Percentiles rank a stretch among this genome's conserved stretches.
These are phyloP conservation scores for Excalfactoria chinensis DNA, from an alignment of 2,113 vertebrate species.

Conservation along the genomic window DNA sequence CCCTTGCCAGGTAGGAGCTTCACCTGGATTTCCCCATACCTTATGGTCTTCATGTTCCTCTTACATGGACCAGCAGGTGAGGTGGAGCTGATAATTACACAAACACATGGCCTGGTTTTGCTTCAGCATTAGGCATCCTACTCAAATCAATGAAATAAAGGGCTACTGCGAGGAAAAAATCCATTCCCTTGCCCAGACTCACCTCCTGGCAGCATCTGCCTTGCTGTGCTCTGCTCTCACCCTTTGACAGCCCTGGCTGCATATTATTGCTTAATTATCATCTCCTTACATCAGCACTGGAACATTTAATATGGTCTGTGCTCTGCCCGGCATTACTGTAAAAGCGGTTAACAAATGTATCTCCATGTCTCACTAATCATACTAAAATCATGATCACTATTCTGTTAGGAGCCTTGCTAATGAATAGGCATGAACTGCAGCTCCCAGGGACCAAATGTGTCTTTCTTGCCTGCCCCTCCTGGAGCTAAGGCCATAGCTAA, in stretches of 20 bases:
- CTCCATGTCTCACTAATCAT: slow-evolving; percentile 49
- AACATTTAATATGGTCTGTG: neutral
- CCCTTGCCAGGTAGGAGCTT: neutral
- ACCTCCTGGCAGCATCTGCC: neutral
- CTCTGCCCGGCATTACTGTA: neutral
- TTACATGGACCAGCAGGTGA: neutral
- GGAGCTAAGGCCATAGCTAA: neutral
- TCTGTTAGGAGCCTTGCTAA: neutral
- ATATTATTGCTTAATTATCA: slow-evolving; percentile 65
- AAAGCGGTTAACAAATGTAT: slow-evolving; percentile 57
- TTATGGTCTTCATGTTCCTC: neutral
- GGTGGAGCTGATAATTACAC: neutral
- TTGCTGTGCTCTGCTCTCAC: neutral
- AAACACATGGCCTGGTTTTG: neutral
- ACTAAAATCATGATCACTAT: slow-evolving; percentile 26
- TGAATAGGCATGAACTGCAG: slow-evolving; percentile 19
- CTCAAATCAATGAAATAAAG: slow-evolving; percentile 9
- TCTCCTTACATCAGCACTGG: slow-evolving; percentile 15
- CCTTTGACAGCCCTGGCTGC: slow-evolving; percentile 35
- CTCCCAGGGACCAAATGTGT: neutral
- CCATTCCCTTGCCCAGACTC: neutral
- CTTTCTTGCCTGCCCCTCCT: neutral
- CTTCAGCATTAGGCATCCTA: neutral
- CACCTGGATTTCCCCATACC: neutral
- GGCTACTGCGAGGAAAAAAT: neutral